phyloP scores from a whole-genome alignment of 2,113 vertebrate genomes.

The Strix aluco region DNA sequence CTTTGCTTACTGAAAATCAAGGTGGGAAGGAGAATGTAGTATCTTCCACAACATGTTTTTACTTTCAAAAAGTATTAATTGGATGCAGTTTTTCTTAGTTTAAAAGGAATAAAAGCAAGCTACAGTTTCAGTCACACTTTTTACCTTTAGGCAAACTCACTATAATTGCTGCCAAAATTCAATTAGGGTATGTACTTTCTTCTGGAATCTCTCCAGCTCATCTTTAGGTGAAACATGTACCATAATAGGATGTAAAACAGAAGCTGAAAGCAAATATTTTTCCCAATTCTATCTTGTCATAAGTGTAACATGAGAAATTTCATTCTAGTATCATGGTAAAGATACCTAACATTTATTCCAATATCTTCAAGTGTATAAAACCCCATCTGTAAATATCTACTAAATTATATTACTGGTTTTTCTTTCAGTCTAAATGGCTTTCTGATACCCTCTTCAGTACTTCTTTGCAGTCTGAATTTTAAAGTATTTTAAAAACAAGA shows the following conservation, averaged over 20 bases:
- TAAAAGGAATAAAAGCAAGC: conserved; percentile 6
- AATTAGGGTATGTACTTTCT: conserved; percentile 6
- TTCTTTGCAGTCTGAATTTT: neutral
- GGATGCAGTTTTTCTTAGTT: neutral
- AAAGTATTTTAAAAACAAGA: neutral
- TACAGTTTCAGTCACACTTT: neutral
- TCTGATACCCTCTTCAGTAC: neutral
- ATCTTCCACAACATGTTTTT: neutral
- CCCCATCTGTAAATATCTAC: neutral
- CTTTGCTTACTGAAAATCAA: neutral
- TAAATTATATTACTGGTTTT: neutral
- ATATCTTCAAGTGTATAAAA: neutral
- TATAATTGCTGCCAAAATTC: conserved; percentile 28
- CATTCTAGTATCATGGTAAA: neutral
- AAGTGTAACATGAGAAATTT: neutral
- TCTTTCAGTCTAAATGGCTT: neutral
- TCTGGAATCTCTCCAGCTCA: conserved; percentile 40
- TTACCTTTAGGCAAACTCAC: neutral
- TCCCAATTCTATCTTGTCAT: neutral
- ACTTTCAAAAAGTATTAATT: neutral
- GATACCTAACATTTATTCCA: neutral
- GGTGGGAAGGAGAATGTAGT: neutral
- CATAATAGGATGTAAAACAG: neutral
- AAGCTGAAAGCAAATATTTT: conserved; percentile 12
- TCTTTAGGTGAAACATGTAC: conserved; percentile 2